Percentiles rank a stretch among this genome's conserved stretches.
Evolutionary conservation across 2,797 vertebrate genomes (phyloP).

Genomic region (Hemitrygon akajei): DNA sequence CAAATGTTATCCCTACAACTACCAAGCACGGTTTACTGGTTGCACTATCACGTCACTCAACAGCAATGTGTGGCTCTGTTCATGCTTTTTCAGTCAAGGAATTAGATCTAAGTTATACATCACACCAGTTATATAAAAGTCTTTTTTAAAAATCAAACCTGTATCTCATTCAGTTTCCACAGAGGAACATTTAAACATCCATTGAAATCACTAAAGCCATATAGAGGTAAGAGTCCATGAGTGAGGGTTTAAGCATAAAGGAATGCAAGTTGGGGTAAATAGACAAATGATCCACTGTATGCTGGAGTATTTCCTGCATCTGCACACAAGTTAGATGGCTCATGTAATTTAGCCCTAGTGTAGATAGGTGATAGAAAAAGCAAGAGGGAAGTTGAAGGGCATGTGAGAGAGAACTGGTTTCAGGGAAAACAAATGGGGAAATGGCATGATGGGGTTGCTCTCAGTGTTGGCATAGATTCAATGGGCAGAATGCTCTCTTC

Average conservation of each 20-base stretch:
- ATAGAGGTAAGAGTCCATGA: background rate
- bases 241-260: background rate
- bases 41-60: background rate
- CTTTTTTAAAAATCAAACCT: background rate
- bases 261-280: background rate
- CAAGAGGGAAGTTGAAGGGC: too few relatives aligned
- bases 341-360: too few relatives aligned
- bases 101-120: background rate
- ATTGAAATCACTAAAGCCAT: background rate
- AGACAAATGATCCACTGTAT: background rate
- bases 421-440: too few relatives aligned
- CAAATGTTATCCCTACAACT: background rate
- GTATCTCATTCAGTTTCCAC: background rate
- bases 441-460: too few relatives aligned
- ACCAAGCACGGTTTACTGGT: background rate
- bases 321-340: too few relatives aligned
- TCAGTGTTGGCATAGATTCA: too few relatives aligned
- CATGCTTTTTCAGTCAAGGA: background rate
- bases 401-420: too few relatives aligned
- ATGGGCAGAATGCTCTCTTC: too few relatives aligned
- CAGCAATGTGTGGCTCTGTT: background rate
- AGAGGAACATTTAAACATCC: too few relatives aligned
- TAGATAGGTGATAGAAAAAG: too few relatives aligned
- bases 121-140: background rate
- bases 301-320: too few relatives aligned